Base-by-base conservation (phyloP, 2,888 invertebrate species). In the Odontocerum albicorne region DNA sequence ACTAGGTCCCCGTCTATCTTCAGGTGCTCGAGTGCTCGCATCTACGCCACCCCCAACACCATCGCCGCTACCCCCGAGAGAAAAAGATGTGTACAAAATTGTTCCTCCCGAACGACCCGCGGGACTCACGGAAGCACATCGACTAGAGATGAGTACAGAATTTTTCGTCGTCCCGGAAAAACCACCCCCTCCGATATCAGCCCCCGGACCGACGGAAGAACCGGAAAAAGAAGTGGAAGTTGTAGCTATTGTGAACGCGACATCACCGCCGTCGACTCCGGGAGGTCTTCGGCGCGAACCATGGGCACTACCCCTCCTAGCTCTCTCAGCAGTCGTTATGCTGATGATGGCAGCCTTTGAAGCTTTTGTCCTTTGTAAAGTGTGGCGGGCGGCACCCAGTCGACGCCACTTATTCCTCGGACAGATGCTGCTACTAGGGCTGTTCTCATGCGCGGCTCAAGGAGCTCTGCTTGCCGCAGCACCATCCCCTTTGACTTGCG, bases 281-380 rank as follows among this genome's bases (percentile, higher is more conserved):
- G 64, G 53, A 63, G 72, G 81, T 46, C 71, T 87, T 43, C 79
- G 90, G 49, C 79, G 85, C 62, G 92, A 93, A 68, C 83, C 90
- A 15, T 96, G 96, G 96, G 93, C 94, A 31, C 85, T 94, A 62
- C 94, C 95, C 1, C 83, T 96, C 47, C 81, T 95, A 54, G 88
- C 92, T 13, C 80, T 94, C 57, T 88, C 93, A 51, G 87, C 89
- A 31, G 81, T 91, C 21, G 88, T 91, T 62, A 90, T 96, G 85
- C 75, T 90, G 15, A 82, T 90, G 64, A 91, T 96, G 70, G 84
- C 88, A 50, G 86, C 88, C 38, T 95, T 96, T 69, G 96, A 96
- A 74, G 84, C 87, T 57, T 95, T 92, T 70, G 91, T 96, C 47
- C 79, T 96, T 66, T 90, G 92, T 44, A 86, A 87, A 68, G 87